Base-by-base conservation (phyloP, 2,113 vertebrate genomes). In the Microtus pennsylvanicus region DNA sequence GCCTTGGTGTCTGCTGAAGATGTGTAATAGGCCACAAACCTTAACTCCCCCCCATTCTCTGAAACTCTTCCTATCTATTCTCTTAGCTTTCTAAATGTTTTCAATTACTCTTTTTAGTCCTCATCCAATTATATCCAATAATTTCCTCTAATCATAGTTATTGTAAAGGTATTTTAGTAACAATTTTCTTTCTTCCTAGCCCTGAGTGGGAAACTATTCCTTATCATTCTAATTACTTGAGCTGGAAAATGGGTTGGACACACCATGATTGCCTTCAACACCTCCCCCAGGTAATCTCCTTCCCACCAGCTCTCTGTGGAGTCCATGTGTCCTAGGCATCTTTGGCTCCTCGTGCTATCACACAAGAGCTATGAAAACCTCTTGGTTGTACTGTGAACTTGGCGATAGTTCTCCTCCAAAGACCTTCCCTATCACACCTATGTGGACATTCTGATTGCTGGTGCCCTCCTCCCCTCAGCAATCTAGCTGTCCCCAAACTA, bases 121-220 rank as follows among this genome's bases (percentile, higher is more conserved):
- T 87, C 10, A 42, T 21, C 16, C 22, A 75, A 50, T 86, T 22
- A 21, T 70, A 50, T 16, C 16, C 50, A 89, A n/a, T 50, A 7
- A 52, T 52, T 85, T 94, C 45, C 7, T 77, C 7, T 61, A 91
- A 83, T 81, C 35, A 67, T 26, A 58, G 8, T 63, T 61, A 61
- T 91, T 78, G 77, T 83, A 69, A 90, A 17, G 91, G 21, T 45
- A 52, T 69, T 47, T 93, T 65, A 35, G 72, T 69, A 89, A 89
- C 86, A 30, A 74, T 17, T 42, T 95, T 69, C 6, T 28, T 76
- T 76, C 63, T 52, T 92, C 22, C 28, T 76, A 72, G 75, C 24
- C 5, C 42, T 72, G 52, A 42, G 19, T n/a, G 35, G 3, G 26
- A 92, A 50, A 58, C 12, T 65, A 80, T 35, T 86, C 76, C 42